Evolutionary conservation across 2,888 invertebrate species (phyloP).

Genomic region (Andricus curvator): DNA sequence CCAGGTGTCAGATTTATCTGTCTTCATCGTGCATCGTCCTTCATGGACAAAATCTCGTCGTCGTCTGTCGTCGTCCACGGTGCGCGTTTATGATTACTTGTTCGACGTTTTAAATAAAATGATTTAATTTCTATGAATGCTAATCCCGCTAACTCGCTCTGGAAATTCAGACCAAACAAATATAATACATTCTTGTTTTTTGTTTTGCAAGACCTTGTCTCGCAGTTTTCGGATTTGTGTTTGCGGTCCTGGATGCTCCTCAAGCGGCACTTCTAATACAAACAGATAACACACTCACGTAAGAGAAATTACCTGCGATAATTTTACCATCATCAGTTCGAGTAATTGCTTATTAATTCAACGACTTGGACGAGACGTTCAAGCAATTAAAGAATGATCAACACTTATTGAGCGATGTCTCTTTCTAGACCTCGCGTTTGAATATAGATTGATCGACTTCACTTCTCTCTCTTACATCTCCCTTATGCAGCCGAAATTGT

Average conservation of each 20-base stretch:
- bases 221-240: neutral
- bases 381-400: neutral
- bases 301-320: neutral
- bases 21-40: too few relatives aligned
- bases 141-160: neutral
- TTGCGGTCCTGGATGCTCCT: neutral
- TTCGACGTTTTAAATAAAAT: neutral
- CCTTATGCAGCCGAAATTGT: neutral
- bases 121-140: neutral
- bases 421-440: neutral
- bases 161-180: neutral
- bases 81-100: neutral
- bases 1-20: too few relatives aligned
- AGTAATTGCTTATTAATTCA: neutral
- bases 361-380: neutral
- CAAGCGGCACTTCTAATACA: neutral
- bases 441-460: neutral
- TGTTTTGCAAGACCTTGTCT: neutral
- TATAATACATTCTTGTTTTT: neutral
- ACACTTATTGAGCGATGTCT: neutral
- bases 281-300: slow-evolving; percentile 3
- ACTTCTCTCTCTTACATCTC: neutral
- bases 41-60: too few relatives aligned
- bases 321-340: neutral
- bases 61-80: neutral